Base-by-base conservation (phyloP, 2,797 vertebrate genomes). In the Momotus momota region DNA sequence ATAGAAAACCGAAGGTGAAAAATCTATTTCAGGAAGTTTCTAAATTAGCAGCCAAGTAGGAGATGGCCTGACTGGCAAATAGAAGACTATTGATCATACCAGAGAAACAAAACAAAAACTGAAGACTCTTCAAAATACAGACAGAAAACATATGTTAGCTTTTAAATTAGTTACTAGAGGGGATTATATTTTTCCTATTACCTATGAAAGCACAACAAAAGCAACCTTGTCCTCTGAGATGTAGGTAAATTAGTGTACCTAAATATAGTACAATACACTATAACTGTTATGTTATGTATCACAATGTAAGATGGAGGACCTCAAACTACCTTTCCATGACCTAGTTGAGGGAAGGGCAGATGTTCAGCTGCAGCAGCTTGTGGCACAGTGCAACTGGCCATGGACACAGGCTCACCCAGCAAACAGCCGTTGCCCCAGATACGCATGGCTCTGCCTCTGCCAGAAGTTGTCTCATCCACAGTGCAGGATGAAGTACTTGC, bases 1-100 rank as follows among this genome's bases (percentile, higher is more conserved):
- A 61, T 22, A 52, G 70, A 90, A 86, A 92, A 95, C 17, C 16
- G 46, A 88, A 81, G 49, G 81, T 72, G 64, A 81, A 93, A 92
- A 62, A 70, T 27, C 54, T 65, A 20, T 88, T 94, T 92, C 62
- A 3, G 1, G 46, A 88, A 69, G 20, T 51, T 81, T 88, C 75
- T 79, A 92, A 95, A 90, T 94, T 84, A 85, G 62, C 66, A 80
- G 45, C 41, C 19, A 38, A 78, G 29, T n/a, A 60, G 3, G 0
- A 93, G 22, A 46, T 52, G 38, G 23, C 2, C 57, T 86, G 31
- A 69, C 49, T 58, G 15, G 40, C 38, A 73, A 86, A 88, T 65
- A n/a, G 8, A 90, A 79, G 14, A 75, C 3, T 94, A 95, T 90
- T 35, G 81, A 95, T 93, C 31, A 49, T 25, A n/a, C 9, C 20